Conservation (phyloP, 2,888 invertebrate genomes). For the Drosophila mettleri region DNA sequence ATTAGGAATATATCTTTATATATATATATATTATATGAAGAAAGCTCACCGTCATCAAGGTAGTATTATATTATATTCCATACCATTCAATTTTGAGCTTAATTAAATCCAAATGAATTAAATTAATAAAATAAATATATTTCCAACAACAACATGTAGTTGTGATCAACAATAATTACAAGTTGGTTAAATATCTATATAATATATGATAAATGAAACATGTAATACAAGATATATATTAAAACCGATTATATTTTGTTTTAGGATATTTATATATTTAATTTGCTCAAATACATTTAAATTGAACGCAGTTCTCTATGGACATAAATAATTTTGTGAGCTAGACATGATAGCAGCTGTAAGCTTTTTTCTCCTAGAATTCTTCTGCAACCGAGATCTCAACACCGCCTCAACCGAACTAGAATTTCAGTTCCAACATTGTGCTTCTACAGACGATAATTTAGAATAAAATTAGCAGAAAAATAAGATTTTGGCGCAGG, state of each 20-base stretch:
- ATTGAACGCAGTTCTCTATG: background rate
- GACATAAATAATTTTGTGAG: constrained; percentile 29
- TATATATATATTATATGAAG: too few species aligned
- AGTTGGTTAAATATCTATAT: too few species aligned
- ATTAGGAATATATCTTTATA: too few species aligned
- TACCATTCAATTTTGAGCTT: too few species aligned
- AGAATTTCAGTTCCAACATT: background rate
- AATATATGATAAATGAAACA: too few species aligned
- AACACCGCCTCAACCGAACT: background rate
- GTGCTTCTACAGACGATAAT: background rate
- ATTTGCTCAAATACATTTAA: background rate
- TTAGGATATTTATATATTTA: background rate
- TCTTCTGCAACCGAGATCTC: constrained; percentile 28
- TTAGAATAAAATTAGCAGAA: background rate
- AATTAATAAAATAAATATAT: too few species aligned
- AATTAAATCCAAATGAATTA: too few species aligned
- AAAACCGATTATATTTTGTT: background rate
- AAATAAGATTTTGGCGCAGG: background rate
- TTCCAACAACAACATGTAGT: too few species aligned
- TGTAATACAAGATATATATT: background rate
- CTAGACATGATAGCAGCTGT: background rate
- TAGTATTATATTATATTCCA: too few species aligned
- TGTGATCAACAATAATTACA: too few species aligned
- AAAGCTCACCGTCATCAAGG: too few species aligned
- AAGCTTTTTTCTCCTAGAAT: constrained; percentile 12